A percentile compares a stretch with the other conserved stretches of the same genome.
These are phyloP conservation scores for Macaria notata DNA, from an alignment of 2,888 invertebrate species.

Conservation along the genomic window DNA sequence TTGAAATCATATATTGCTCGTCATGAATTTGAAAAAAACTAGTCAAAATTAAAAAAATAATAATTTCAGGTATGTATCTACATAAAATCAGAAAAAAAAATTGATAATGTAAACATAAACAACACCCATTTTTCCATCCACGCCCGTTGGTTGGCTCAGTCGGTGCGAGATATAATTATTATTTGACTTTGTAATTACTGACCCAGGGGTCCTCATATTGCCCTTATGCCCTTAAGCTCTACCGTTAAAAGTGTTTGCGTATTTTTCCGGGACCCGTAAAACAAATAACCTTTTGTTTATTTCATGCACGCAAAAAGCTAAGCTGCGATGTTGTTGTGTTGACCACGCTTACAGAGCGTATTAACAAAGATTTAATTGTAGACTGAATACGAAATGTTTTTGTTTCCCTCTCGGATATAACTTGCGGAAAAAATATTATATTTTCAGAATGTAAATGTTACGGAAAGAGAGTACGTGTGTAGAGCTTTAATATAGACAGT, in stretches of 20 bases:
- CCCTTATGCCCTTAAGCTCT: conserved; percentile 28
- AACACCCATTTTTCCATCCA: too few relatives aligned
- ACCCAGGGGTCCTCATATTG: conserved; percentile 24
- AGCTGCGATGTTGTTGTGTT: conserved; percentile 9
- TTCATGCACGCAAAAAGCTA: conserved; percentile 15
- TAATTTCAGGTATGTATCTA: too few relatives aligned
- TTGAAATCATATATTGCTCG: too few relatives aligned
- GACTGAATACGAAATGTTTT: conserved; percentile 1
- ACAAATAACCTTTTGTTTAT: conserved; percentile 29
- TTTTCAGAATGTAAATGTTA: too few relatives aligned
- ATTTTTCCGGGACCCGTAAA: conserved; percentile 26
- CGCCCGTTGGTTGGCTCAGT: conserved; percentile 18
- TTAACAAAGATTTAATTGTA: conserved; percentile 12
- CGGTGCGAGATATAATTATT: conserved; percentile 32
- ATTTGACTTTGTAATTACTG: conserved; percentile 35
- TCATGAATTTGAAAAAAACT: too few relatives aligned
- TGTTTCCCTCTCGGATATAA: background rate
- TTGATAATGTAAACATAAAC: too few relatives aligned
- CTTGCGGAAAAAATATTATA: too few relatives aligned
- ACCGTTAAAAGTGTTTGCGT: conserved; percentile 28
- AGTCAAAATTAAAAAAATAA: too few relatives aligned
- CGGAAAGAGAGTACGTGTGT: too few relatives aligned
- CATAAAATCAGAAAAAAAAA: too few relatives aligned
- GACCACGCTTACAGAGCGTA: conserved; percentile 9
- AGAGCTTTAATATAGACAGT: too few relatives aligned